Evolutionary conservation across 2,888 invertebrate species (phyloP).

Genomic region (Chalcis sispes): DNA sequence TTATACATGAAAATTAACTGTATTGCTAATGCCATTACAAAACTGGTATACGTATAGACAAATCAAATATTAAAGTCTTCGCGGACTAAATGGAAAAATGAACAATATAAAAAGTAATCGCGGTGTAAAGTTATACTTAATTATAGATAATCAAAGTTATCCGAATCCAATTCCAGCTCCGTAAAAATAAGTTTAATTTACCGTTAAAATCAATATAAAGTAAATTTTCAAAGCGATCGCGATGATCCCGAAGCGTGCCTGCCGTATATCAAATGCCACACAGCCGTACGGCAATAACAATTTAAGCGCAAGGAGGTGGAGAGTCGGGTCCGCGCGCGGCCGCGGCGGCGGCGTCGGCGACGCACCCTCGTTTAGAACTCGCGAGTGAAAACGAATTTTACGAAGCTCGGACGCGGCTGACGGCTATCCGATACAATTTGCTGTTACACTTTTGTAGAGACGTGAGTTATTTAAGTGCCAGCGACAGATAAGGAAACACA

Average conservation of each 20-base stretch:
- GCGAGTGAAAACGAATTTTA: conserved; percentile 48
- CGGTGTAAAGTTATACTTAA: conserved; percentile 10
- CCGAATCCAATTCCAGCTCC: conserved; percentile 29
- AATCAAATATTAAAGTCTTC: background rate
- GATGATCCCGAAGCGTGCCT: background rate
- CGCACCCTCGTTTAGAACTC: background rate
- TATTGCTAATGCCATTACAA: conserved; percentile 2
- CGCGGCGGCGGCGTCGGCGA: no score
- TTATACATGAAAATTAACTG: background rate
- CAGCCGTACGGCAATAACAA: background rate
- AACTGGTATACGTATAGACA: no score
- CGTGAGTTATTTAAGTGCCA: conserved; percentile 56
- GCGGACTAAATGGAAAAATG: background rate
- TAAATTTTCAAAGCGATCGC: background rate
- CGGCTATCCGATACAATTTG: conserved; percentile 50
- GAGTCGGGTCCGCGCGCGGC: conserved; percentile 14
- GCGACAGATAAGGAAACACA: conserved; percentile 53
- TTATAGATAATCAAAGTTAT: conserved; percentile 37
- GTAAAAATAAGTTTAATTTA: conserved; percentile 30
- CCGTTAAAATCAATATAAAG: conserved; percentile 43
- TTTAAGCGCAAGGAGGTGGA: background rate
- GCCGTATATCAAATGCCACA: no score
- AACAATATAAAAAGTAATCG: conserved; percentile 9
- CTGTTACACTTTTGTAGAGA: conserved; percentile 42
- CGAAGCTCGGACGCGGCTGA: conserved; percentile 5